Evolutionary conservation across 2,113 vertebrate species (phyloP), one percentile per base, ranked within the genome.

Genomic region (Vombatus ursinus): DNA sequence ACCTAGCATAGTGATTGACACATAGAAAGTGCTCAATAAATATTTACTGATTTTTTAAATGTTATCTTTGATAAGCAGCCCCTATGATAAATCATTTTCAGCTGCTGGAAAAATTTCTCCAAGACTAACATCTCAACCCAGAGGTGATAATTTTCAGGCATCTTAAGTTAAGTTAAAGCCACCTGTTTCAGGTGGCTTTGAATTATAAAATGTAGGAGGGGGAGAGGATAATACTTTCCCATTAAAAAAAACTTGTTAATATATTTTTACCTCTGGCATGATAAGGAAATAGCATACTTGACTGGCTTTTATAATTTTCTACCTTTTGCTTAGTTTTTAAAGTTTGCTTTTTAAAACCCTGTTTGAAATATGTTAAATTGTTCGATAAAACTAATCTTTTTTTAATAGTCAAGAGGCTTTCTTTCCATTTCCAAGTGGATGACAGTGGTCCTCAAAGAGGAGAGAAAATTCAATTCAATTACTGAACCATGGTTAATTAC

Each of bases 401-500:
- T 94, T 97, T 97, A 94, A 96, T 96, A 96, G 97, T 96, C 92
- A 57, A 89, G 84, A 97, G 92, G 93, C 94, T 96, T 97, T 95
- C 94, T 48, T 95, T 92, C 0, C 0, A 94, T 89, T 96, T 96
- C 98, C 96, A n/a, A 96, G 96, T 95, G 0, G 51, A 92, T 93
- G 52, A 96, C 94, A 53, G 89, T n/a, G 48, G 91, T 97, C 93
- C 94, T 98, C 97, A 96, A 93, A 95, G 93, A 97, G 97, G 92
- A 97, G 97, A 94, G 93, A 97, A 97, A 98, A 98, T 97, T 97
- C 98, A 98, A 97, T 98, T 97, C 97, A 98, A 97, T 98, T 98
- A 97, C 97, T 97, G 97, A 97, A 97, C 94, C 94, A 47, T 23
- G 0, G 96, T 96, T 98, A 98, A 98, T 98, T 98, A 97, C 98